phyloP scores from a whole-genome alignment of 2,797 vertebrate species.

The Lacerta agilis region DNA sequence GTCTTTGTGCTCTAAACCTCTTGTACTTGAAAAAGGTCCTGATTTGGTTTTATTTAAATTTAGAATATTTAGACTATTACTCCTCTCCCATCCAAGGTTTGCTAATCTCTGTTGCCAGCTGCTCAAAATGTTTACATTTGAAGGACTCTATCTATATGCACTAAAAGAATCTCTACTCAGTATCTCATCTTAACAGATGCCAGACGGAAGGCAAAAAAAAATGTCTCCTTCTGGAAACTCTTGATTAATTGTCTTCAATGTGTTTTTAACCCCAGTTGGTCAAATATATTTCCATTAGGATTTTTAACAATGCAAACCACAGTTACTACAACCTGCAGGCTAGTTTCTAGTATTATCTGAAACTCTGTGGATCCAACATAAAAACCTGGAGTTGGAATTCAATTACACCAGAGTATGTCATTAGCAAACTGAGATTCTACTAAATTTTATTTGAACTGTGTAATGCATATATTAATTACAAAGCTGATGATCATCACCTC shows the following conservation, averaged over 20 bases:
- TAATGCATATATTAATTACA: neutral
- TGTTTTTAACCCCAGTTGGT: constrained; percentile 40
- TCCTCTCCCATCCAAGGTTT: neutral
- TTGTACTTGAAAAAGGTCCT: constrained; percentile 48
- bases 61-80: constrained; percentile 45
- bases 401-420: constrained; percentile 35
- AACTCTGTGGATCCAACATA: constrained; percentile 52
- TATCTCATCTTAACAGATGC: constrained; percentile 60
- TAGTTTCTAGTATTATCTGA: constrained; percentile 32
- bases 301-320: constrained; percentile 47
- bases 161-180: constrained; percentile 60
- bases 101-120: constrained; percentile 56
- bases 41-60: constrained; percentile 60
- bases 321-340: constrained; percentile 30
- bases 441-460: constrained; percentile 1
- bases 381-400: neutral
- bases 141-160: constrained; percentile 57
- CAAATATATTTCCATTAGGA: constrained; percentile 43
- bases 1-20: constrained; percentile 45
- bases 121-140: constrained; percentile 57
- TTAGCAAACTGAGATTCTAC: constrained; percentile 20
- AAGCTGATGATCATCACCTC: neutral
- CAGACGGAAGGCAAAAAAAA: constrained; percentile 60
- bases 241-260: constrained; percentile 61
- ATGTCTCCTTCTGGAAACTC: constrained; percentile 46